Base-by-base conservation (phyloP, 1,140 invertebrate species). In the Temnothorax nylanderi region DNA sequence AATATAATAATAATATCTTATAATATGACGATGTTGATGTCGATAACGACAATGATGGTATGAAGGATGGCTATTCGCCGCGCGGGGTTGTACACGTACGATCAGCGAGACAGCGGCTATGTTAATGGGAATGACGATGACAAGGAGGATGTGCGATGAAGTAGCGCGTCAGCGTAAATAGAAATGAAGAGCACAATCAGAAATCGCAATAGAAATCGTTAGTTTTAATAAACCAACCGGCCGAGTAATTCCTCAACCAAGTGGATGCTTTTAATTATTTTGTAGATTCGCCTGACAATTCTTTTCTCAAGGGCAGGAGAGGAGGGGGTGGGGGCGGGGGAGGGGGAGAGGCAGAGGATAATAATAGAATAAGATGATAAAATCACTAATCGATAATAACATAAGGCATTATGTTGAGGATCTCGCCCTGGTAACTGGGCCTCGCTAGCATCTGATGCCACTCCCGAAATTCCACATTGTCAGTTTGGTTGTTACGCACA, bases 331-430 rank as follows among this genome's bases (percentile, higher is more conserved):
- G 1, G 0, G 7, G 1, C 0, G 7, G 1, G 0, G 7, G 1
- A 0, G 6, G 6, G 18, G 16, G 1, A 56, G 16, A 41, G 44
- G 34, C n/a, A 18, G 21, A 77, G 67, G 60, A 89, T 81, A 89
- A 90, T 88, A 88, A 91, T 90, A 85, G 87, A 90, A 90, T 88
- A 89, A 80, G 81, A 88, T 88, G 91, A 91, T 89, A 91, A 91
- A 92, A 89, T 92, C 88, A 94, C 94, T 96, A 98, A 96, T 98
- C 98, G 95, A 98, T 97, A 94, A 98, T 97, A 96, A 98, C 98
- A 96, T 99, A 99, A 96, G 98, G 98, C 97, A 99, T 96, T 96
- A 98, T 97, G 95, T 97, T 97, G 95, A 98, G 96, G 92, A 96
- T 96, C 94, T 98, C 97, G 92, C 96, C 97, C 95, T 96, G 96